Base-by-base conservation (phyloP, 2,113 vertebrate species). In the Alaudala cheleensis region DNA sequence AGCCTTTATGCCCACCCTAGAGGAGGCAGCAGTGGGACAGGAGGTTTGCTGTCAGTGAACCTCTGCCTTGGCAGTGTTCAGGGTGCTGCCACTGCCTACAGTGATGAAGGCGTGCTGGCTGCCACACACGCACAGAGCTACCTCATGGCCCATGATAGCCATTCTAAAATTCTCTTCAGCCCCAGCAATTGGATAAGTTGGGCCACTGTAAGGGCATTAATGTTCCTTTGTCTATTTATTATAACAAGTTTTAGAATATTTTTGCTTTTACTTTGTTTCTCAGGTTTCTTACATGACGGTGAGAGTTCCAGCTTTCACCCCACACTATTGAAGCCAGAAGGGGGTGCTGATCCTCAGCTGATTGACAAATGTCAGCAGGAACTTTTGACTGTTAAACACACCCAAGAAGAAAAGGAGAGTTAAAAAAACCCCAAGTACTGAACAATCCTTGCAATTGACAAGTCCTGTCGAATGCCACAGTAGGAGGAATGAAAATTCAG, bases 91-190 rank as follows among this genome's bases (percentile, higher is more conserved):
- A 47, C 73, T 10, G 2, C 65, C 18, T 44, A 6, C 15, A 26
- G 23, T 10, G 70, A 20, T 58, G 44, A 23, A 25, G 39, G 21
- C 24, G 6, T 0, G 0, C 25, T 45, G 64, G 10, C 82, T 85
- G 42, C 44, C 29, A 14, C 71, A 44, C 33, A 19, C 60, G 37
- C 19, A 37, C 57, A 71, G 44, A 51, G 40, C 71, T 50, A 12
- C 39, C 6, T 65, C 39, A 6, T 21, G 34, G 29, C n/a, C 49
- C 7, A 1, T 1, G 0, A 67, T 34, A 56, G 21, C 19, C 53
- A 16, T 28, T 47, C 26, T 58, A 33, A 67, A 91, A 51, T 47
- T 39, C 40, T 64, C 11, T 19, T 88, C 34, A 66, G 51, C 33
- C 31, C 14, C 67, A 73, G 37, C 37, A 82, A 0, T 8, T 58